A percentile compares a stretch with the other conserved stretches of the same genome.
Evolutionary conservation across 2,797 vertebrate species (phyloP).

Genomic region (Pipistrellus nathusii): DNA sequence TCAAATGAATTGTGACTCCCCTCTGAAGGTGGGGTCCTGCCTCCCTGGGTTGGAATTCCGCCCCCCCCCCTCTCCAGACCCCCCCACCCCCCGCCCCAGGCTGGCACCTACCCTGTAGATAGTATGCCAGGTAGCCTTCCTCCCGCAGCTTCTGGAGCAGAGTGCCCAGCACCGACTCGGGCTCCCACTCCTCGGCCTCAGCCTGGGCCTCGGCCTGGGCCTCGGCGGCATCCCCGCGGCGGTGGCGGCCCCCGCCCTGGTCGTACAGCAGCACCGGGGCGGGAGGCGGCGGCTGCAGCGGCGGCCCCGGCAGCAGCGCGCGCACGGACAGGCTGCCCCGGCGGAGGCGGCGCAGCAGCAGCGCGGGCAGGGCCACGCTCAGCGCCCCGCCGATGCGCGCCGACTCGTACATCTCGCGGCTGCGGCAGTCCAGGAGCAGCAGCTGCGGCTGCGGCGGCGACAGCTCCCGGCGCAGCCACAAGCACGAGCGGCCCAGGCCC

Average conservation of each 20-base stretch:
- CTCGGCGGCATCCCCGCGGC: conserved; percentile 40
- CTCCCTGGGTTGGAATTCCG: too few relatives aligned
- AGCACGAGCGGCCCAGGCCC: conserved; percentile 82
- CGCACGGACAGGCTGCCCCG: conserved; percentile 84
- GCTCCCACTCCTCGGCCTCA: conserved; percentile 77
- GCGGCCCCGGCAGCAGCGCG: conserved; percentile 82
- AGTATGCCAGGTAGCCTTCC: conserved; percentile 86
- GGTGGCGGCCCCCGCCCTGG: conserved; percentile 78
- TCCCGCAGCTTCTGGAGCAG: conserved; percentile 85
- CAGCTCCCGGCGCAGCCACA: conserved; percentile 85
- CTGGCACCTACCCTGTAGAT: conserved; percentile 83
- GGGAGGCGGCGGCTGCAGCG: conserved; percentile 65
- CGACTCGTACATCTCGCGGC: conserved; percentile 85
- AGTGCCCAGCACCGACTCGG: conserved; percentile 82
- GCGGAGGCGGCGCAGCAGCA: conserved; percentile 86
- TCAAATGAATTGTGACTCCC: background rate
- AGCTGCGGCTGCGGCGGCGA: conserved; percentile 79
- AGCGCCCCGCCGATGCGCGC: conserved; percentile 85
- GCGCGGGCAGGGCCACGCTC: conserved; percentile 85
- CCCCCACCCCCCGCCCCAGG: background rate
- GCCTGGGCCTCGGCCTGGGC: conserved; percentile 24
- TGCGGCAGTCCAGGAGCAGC: conserved; percentile 86
- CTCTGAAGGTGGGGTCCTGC: background rate
- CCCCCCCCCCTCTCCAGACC: too few relatives aligned
- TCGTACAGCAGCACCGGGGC: conserved; percentile 84